Conservation (phyloP, 2,888 invertebrate species). For the Meteorus colon region DNA sequence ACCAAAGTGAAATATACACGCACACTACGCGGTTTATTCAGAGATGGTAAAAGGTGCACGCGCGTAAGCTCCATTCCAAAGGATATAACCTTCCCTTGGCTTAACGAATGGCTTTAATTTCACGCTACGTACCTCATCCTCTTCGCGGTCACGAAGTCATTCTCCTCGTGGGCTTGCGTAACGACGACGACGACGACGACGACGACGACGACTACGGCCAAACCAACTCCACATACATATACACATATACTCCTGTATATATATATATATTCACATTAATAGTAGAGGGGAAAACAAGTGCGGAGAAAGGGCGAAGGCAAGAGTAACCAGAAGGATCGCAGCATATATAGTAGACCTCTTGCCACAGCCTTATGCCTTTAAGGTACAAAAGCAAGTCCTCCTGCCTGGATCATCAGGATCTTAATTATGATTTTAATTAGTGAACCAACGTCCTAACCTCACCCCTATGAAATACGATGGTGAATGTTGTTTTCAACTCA, state of each 20-base stretch:
- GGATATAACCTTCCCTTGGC: conserved; percentile 52
- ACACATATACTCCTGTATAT: conserved; percentile 13
- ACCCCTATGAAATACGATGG: background rate
- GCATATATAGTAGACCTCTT: conserved; percentile 30
- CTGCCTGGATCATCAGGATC: conserved; percentile 46
- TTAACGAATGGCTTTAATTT: conserved; percentile 62
- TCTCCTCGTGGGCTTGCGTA: conserved; percentile 45
- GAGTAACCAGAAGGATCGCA: conserved; percentile 1
- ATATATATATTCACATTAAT: conserved; percentile 27
- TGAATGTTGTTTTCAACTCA: conserved; percentile 25
- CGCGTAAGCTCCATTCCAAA: conserved; percentile 46
- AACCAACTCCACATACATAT: conserved; percentile 13
- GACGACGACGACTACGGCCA: conserved; percentile 39
- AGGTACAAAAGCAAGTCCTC: conserved; percentile 1
- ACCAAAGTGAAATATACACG: conserved; percentile 39
- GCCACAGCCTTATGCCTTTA: conserved; percentile 11
- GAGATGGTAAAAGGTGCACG: conserved; percentile 29
- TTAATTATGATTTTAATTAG: conserved; percentile 62
- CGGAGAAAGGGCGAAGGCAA: conserved; percentile 14
- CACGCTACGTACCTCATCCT: conserved; percentile 53
- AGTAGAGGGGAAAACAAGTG: conserved; percentile 17
- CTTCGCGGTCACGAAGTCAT: conserved; percentile 51
- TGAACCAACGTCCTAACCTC: conserved; percentile 22
- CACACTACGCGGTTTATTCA: conserved; percentile 40
- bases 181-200: conserved; percentile 44